A percentile compares a stretch with the other conserved stretches of the same genome.
These are phyloP conservation scores for Ptycholaimellus sp. DNA, from an alignment of 2,888 invertebrate species.

Conservation along the genomic window DNA sequence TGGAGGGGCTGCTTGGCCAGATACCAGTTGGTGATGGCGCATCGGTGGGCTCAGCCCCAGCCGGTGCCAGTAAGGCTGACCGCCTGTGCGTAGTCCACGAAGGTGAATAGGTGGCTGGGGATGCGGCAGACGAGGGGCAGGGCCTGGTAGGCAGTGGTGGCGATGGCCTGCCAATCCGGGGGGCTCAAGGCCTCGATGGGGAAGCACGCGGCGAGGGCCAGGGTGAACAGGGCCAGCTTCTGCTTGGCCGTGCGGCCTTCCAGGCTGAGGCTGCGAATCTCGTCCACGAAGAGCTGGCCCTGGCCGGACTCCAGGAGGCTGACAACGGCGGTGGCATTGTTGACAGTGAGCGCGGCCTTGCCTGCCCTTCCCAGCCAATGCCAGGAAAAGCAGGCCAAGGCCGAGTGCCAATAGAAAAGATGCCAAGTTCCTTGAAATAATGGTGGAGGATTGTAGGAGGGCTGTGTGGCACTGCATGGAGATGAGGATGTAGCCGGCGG, in stretches of 20 bases:
- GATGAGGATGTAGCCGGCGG: too few species aligned
- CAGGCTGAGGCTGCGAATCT: constrained; percentile 21
- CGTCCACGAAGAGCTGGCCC: constrained; percentile 22
- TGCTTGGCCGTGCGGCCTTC: constrained; percentile 26
- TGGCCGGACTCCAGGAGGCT: constrained; percentile 22
- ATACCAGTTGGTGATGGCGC: constrained; percentile 43
- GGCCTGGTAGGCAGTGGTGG: constrained; percentile 30
- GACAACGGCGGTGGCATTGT: constrained; percentile 22
- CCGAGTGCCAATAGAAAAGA: too few species aligned
- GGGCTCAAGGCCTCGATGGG: constrained; percentile 6
- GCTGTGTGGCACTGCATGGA: too few species aligned
- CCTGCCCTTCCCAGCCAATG: too few species aligned
- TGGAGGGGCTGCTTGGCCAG: constrained; percentile 37
- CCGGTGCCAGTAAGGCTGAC: constrained; percentile 28
- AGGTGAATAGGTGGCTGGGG: constrained; percentile 42
- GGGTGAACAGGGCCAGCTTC: constrained; percentile 37
- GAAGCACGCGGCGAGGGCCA: constrained; percentile 35
- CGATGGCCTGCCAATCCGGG: constrained; percentile 8
- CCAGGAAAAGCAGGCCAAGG: too few species aligned
- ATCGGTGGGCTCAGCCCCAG: constrained; percentile 42
- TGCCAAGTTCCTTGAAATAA: too few species aligned
- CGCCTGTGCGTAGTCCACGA: constrained; percentile 37
- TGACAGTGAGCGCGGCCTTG: constrained; percentile 20
- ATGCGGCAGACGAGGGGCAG: constrained; percentile 37
- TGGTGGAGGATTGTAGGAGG: too few species aligned